phyloP scores from a whole-genome alignment of 1,140 invertebrate species.

The Cydia pomonella region DNA sequence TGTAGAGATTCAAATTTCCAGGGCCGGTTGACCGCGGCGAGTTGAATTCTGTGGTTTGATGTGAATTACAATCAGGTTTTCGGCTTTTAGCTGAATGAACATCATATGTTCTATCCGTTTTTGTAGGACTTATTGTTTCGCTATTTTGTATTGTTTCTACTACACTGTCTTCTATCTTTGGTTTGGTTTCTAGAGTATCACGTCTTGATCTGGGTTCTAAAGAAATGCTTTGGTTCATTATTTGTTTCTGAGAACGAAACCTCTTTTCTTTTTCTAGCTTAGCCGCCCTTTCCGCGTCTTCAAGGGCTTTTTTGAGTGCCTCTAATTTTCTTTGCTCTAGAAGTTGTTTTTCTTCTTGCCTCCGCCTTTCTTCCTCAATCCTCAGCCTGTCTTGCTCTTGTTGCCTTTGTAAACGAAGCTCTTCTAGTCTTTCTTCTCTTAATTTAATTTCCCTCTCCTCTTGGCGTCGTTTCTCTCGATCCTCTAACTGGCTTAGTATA shows the following conservation, averaged over 20 bases:
- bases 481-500: constrained; percentile 87
- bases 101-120: constrained; percentile 71
- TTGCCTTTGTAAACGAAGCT: constrained; percentile 84
- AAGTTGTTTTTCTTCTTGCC: constrained; percentile 83
- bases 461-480: constrained; percentile 83
- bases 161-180: constrained; percentile 43
- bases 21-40: constrained; percentile 65
- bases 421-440: constrained; percentile 85
- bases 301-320: constrained; percentile 82
- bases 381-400: constrained; percentile 84
- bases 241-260: constrained; percentile 65
- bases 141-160: constrained; percentile 41
- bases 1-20: constrained; percentile 73
- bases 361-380: constrained; percentile 81
- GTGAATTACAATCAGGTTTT: constrained; percentile 66
- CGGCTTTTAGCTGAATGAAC: constrained; percentile 65
- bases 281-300: constrained; percentile 83
- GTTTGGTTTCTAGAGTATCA: constrained; percentile 38
- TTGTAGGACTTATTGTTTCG: constrained; percentile 65
- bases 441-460: constrained; percentile 84
- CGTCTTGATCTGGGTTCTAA: constrained; percentile 44
- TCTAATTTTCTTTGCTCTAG: constrained; percentile 82
- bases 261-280: constrained; percentile 80
- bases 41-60: constrained; percentile 70
- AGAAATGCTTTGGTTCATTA: constrained; percentile 39